Evolutionary conservation across 2,797 vertebrate species (phyloP).

Genomic region (Pelobates cultripes): DNA sequence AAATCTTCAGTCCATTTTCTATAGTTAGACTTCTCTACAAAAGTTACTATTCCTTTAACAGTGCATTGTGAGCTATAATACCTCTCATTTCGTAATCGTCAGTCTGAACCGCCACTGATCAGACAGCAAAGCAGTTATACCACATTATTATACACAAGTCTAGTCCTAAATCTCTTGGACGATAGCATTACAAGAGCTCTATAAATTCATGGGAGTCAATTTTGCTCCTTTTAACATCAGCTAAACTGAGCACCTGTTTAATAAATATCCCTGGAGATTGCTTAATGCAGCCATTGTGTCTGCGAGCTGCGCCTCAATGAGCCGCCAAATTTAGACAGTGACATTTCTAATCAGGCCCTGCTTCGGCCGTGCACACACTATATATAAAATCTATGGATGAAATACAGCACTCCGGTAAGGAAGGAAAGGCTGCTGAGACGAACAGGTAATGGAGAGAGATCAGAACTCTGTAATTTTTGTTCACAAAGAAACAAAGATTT

Average conservation of each 20-base stretch:
- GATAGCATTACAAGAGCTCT: background rate
- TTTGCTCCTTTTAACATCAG: background rate
- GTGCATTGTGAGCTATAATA: too few species aligned
- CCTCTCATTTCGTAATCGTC: background rate
- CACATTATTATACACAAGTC: background rate
- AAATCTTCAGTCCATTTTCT: too few species aligned
- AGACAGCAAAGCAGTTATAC: background rate
- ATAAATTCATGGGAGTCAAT: background rate
- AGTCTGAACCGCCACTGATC: background rate
- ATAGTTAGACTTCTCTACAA: too few species aligned
- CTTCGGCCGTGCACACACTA: background rate
- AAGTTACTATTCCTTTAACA: too few species aligned
- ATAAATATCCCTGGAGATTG: background rate
- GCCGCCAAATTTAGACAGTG: background rate
- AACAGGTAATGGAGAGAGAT: too few species aligned
- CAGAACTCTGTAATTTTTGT: too few species aligned
- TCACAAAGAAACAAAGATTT: too few species aligned
- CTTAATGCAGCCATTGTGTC: slow-evolving; percentile 3
- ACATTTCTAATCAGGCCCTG: background rate
- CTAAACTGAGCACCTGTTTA: background rate
- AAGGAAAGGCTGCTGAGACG: background rate
- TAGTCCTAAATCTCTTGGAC: background rate
- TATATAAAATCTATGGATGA: background rate
- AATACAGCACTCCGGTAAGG: background rate
- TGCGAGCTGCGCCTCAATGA: background rate